Evolutionary conservation across 2,797 vertebrate species (phyloP).

Genomic region (Hyperoplus immaculatus): DNA sequence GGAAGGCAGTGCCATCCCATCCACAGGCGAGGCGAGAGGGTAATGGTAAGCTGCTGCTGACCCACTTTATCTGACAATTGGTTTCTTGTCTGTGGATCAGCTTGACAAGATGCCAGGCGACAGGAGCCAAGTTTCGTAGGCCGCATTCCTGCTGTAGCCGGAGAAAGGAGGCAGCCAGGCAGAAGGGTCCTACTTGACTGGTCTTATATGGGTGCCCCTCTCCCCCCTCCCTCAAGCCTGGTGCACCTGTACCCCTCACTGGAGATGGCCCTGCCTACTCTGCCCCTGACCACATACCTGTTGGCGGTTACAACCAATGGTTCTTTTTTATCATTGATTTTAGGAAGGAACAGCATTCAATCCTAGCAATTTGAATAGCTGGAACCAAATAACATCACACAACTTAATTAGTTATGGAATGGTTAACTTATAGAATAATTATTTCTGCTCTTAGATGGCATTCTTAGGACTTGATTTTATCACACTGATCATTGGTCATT

Average conservation of each 20-base stretch:
- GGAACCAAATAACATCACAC: not conserved
- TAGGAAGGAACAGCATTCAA: not conserved
- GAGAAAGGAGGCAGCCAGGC: conserved; percentile 88
- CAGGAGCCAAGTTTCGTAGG: conserved; percentile 87
- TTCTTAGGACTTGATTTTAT: no score
- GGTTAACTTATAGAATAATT: no score
- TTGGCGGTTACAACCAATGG: not conserved
- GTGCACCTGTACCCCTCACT: conserved; percentile 83
- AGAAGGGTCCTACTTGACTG: conserved; percentile 88
- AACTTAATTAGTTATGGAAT: no score
- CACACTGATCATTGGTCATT: not conserved
- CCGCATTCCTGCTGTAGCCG: conserved; percentile 84
- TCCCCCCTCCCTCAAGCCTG: conserved; percentile 59
- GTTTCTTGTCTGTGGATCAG: conserved; percentile 90
- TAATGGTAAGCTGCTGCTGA: conserved; percentile 89
- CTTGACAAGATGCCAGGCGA: conserved; percentile 90
- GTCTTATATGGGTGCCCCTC: conserved; percentile 72
- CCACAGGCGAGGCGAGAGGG: conserved; percentile 81
- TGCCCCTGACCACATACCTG: conserved; percentile 54
- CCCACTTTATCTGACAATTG: conserved; percentile 92
- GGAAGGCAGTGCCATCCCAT: conserved; percentile 75
- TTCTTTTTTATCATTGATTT: not conserved
- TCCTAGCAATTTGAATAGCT: not conserved
- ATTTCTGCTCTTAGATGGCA: no score
- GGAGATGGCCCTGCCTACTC: conserved; percentile 34